phyloP scores from a whole-genome alignment of 2,888 invertebrate species.

The Oligia strigilis region DNA sequence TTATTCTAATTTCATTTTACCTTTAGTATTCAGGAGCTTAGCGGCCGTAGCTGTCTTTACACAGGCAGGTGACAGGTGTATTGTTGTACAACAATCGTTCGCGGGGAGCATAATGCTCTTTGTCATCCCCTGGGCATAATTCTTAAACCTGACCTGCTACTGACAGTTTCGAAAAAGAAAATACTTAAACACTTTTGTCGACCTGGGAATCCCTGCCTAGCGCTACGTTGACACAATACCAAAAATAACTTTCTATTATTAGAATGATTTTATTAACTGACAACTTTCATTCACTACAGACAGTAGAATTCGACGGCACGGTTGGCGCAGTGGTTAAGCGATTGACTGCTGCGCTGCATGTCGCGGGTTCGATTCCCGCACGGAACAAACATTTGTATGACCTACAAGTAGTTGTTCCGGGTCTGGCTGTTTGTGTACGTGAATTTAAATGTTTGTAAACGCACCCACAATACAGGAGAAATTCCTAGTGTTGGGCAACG shows the following conservation, averaged over 20 bases:
- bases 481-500: too few species aligned
- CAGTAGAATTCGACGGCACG: too few species aligned
- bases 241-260: neutral
- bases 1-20: conserved; percentile 39
- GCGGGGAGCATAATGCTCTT: conserved; percentile 33
- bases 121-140: conserved; percentile 32
- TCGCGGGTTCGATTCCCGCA: too few species aligned
- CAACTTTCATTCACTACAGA: neutral
- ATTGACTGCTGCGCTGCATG: too few species aligned
- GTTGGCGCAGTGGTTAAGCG: too few species aligned
- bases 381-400: too few species aligned
- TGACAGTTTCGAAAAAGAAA: conserved; percentile 44
- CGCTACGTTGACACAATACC: neutral
- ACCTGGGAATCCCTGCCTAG: neutral
- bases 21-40: conserved; percentile 34
- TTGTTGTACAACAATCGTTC: conserved; percentile 32
- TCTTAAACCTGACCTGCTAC: conserved; percentile 28
- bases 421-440: too few species aligned
- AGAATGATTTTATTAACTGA: neutral
- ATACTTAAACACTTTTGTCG: conserved; percentile 20
- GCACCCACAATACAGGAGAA: too few species aligned
- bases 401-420: too few species aligned
- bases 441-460: too few species aligned
- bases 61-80: conserved; percentile 28
- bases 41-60: conserved; percentile 17